phyloP scores from a whole-genome alignment of 2,113 vertebrate genomes.

The Semicossyphus pulcher region DNA sequence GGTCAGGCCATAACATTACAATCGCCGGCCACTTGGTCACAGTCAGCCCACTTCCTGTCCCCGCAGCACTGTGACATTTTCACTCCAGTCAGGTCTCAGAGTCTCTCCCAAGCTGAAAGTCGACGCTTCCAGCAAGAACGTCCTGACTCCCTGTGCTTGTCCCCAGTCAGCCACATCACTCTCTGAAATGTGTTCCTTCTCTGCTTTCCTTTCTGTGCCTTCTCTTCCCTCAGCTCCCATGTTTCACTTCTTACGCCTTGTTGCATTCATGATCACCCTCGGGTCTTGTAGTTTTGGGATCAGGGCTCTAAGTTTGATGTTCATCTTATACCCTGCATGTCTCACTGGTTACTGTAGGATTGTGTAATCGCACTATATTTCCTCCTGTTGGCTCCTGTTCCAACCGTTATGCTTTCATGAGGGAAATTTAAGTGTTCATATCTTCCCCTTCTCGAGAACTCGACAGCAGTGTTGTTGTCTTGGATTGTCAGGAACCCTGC shows the following conservation, averaged over 20 bases:
- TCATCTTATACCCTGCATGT: background rate
- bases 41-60: background rate
- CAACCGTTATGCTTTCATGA: background rate
- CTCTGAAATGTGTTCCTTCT: background rate
- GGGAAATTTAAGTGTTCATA: background rate
- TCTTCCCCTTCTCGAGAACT: too few relatives aligned
- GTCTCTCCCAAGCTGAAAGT: background rate
- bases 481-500: background rate
- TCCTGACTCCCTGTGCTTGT: background rate
- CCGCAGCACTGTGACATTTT: constrained; percentile 19
- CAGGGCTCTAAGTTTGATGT: background rate
- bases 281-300: background rate
- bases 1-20: constrained; percentile 5
- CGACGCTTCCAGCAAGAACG: constrained; percentile 7
- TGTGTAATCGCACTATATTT: background rate
- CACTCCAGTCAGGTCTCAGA: constrained; percentile 27
- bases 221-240: background rate
- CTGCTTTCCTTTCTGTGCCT: background rate
- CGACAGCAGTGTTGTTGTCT: background rate
- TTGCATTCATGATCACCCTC: constrained; percentile 5
- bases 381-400: too few relatives aligned
- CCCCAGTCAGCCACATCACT: constrained; percentile 16
- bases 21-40: background rate
- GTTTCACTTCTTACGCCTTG: background rate
- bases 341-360: background rate